Percentiles rank a stretch among this genome's conserved stretches.
Conservation (phyloP, 2,888 invertebrate genomes). For the Phorcus lineatus region DNA sequence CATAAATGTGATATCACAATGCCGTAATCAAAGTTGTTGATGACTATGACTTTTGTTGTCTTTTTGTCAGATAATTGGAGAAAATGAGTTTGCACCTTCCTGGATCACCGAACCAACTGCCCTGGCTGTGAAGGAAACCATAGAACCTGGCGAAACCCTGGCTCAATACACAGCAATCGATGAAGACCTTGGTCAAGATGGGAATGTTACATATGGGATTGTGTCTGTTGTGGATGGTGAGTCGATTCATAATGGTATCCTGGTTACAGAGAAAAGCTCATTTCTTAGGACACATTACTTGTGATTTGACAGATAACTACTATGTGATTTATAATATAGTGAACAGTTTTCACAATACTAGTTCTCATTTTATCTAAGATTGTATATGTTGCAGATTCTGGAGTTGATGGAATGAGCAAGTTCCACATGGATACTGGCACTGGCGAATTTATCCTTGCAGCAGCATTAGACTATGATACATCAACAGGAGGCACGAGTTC, state of each 20-base stretch:
- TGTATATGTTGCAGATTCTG: no score
- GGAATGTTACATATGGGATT: not conserved
- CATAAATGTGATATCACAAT: no score
- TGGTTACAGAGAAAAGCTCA: no score
- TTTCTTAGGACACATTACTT: no score
- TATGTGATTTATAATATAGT: no score
- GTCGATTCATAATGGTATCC: not conserved
- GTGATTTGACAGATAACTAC: no score
- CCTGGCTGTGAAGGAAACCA: not conserved
- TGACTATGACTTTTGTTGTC: no score
- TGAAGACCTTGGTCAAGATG: slow-evolving; percentile 8
- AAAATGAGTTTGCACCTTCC: not conserved
- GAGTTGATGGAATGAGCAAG: not conserved
- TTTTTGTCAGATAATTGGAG: not conserved
- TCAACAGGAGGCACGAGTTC: not conserved
- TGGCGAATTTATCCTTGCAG: not conserved
- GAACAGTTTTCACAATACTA: no score
- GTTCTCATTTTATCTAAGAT: no score
- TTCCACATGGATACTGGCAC: not conserved
- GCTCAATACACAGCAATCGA: not conserved
- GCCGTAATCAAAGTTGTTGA: no score
- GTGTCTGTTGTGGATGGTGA: not conserved
- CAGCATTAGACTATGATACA: not conserved
- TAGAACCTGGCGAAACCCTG: not conserved
- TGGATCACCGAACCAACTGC: not conserved